These are phyloP conservation scores for Caenorhabditis sp. DNA, from an alignment of 2,888 invertebrate species.

Conservation along the genomic window DNA sequence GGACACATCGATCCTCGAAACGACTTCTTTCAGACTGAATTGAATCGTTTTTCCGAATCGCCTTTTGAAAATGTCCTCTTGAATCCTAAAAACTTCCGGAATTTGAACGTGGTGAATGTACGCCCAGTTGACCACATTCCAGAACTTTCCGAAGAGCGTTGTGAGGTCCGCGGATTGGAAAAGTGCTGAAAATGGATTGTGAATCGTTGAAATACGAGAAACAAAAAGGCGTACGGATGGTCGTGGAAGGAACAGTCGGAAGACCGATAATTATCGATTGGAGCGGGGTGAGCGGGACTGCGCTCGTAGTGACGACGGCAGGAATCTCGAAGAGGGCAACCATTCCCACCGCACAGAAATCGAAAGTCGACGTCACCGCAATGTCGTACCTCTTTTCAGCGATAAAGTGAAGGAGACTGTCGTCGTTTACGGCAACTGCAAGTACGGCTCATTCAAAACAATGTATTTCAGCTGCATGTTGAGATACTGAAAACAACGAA, in stretches of 20 bases:
- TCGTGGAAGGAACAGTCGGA: conserved; percentile 24
- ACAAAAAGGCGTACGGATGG: conserved; percentile 6
- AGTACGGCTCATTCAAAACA: not conserved
- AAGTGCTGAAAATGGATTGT: conserved; percentile 16
- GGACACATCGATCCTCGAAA: conserved; percentile 14
- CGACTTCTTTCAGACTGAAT: not conserved
- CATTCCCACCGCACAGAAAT: conserved; percentile 44
- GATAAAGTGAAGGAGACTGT: conserved; percentile 41
- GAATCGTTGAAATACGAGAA: not conserved
- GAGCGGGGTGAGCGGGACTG: conserved; percentile 15
- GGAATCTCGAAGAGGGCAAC: conserved; percentile 20
- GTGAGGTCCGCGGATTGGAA: conserved; percentile 25
- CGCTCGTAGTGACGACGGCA: conserved; percentile 19
- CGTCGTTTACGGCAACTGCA: conserved; percentile 45
- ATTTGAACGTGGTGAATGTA: conserved; percentile 27
- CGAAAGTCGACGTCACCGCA: conserved; percentile 49
- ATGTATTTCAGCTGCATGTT: not conserved
- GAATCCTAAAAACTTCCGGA: conserved; percentile 15
- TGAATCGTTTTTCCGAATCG: conserved; percentile 1
- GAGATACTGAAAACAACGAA: not conserved
- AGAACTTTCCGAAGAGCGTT: conserved; percentile 16
- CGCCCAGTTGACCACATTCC: conserved; percentile 38
- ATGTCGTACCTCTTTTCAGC: conserved; percentile 45
- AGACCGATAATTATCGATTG: conserved; percentile 12
- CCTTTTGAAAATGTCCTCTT: conserved; percentile 13